Evolutionary conservation across 2,888 invertebrate genomes (phyloP).

Genomic region (Torymus auratus): DNA sequence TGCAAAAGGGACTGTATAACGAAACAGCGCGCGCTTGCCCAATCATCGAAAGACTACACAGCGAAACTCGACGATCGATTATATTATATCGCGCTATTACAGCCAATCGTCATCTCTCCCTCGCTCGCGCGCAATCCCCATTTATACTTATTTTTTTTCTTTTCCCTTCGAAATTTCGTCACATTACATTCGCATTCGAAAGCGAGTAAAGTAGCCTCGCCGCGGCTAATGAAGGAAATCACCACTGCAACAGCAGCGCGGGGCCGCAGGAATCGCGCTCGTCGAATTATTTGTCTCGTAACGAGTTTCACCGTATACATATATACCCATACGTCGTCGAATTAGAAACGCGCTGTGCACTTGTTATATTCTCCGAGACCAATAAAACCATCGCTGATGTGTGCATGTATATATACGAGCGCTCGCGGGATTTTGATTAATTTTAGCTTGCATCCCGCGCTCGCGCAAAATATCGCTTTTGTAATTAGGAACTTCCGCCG

Average conservation of each 20-base stretch:
- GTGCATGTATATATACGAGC: neutral
- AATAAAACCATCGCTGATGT: constrained; percentile 15
- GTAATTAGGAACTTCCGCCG: constrained; percentile 56
- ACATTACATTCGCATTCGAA: constrained; percentile 28
- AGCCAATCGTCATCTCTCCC: neutral
- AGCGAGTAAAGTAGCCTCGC: constrained; percentile 7
- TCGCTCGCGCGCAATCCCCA: neutral
- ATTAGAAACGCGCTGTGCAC: constrained; percentile 50
- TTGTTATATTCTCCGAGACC: constrained; percentile 41
- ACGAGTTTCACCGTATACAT: constrained; percentile 48
- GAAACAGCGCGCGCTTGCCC: neutral
- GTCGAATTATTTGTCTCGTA: constrained; percentile 51
- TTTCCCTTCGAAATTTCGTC: constrained; percentile 34
- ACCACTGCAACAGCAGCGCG: constrained; percentile 13
- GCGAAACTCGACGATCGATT: constrained; percentile 31
- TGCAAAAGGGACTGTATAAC: neutral
- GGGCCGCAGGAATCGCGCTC: constrained; percentile 2
- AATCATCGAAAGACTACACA: constrained; percentile 17
- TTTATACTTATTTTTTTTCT: neutral
- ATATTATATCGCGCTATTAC: neutral
- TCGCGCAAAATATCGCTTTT: constrained; percentile 50
- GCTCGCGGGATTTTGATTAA: constrained; percentile 51
- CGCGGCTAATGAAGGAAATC: constrained; percentile 43
- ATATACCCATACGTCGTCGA: constrained; percentile 15
- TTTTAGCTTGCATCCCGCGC: constrained; percentile 53